Evolutionary conservation across 2,888 invertebrate species (phyloP).

Genomic region (Macrosiphum euphorbiae): DNA sequence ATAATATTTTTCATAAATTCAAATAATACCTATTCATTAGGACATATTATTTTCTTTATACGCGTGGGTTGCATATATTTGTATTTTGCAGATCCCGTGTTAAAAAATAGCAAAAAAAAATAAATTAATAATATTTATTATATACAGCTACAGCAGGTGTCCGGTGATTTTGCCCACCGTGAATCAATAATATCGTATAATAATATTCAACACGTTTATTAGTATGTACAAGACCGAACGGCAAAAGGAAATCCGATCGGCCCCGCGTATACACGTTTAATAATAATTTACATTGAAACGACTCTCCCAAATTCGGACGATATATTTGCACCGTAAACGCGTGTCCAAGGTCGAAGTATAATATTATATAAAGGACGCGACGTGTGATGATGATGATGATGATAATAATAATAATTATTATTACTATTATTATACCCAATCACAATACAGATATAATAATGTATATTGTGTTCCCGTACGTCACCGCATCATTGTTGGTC

Average conservation of each 20-base stretch:
- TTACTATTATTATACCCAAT: not conserved
- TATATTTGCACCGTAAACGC: not conserved
- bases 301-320: not conserved
- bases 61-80: not conserved
- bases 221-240: not conserved
- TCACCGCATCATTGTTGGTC: not conserved
- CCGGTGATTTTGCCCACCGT: not conserved
- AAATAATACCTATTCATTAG: too few species aligned
- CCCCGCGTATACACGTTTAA: not conserved
- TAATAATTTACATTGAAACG: not conserved
- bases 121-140: not conserved
- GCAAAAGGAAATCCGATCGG: conserved; percentile 4
- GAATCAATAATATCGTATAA: not conserved
- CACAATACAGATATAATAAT: not conserved
- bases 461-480: not conserved
- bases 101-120: not conserved
- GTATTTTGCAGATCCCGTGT: not conserved
- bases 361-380: not conserved
- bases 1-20: too few species aligned
- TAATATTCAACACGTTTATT: not conserved
- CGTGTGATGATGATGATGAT: not conserved
- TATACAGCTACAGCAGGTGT: not conserved
- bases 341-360: not conserved
- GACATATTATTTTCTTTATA: too few species aligned
- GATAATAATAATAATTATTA: not conserved